phyloP scores from a whole-genome alignment of 2,888 invertebrate species.

The Strigamia crassipes region DNA sequence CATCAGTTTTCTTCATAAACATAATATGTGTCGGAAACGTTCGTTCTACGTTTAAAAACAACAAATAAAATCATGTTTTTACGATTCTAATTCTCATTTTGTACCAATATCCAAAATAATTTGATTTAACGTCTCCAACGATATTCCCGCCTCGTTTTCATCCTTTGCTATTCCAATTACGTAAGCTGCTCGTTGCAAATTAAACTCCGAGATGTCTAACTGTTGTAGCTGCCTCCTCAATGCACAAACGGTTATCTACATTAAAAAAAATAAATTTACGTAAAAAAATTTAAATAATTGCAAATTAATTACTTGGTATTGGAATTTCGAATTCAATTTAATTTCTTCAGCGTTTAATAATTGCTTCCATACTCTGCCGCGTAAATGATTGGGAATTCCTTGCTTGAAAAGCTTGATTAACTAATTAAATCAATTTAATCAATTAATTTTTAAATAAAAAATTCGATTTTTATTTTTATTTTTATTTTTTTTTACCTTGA shows the following conservation, averaged over 20 bases:
- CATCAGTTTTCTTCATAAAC: slow-evolving; percentile 45
- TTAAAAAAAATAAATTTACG: not conserved
- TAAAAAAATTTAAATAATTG: not conserved
- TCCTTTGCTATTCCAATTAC: not conserved
- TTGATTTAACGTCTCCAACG: not conserved
- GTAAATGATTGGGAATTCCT: slow-evolving; percentile 46
- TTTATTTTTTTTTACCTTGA: not conserved
- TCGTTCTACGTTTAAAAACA: slow-evolving; percentile 33
- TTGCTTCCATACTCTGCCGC: slow-evolving; percentile 45
- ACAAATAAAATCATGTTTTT: not conserved
- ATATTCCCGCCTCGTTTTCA: not conserved
- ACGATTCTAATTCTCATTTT: not conserved
- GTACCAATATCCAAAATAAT: slow-evolving; percentile 5
- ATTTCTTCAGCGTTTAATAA: slow-evolving; percentile 45
- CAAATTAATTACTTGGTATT: slow-evolving; percentile 45
- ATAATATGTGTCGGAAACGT: slow-evolving; percentile 48
- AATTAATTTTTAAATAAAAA: not conserved
- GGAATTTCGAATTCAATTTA: slow-evolving; percentile 41
- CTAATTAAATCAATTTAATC: slow-evolving; percentile 11
- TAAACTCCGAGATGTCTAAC: not conserved
- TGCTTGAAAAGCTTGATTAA: slow-evolving; percentile 44
- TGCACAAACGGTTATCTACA: not conserved
- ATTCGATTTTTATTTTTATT: not conserved
- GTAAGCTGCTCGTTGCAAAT: not conserved
- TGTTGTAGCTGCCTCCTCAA: not conserved